Evolutionary conservation across 1,140 invertebrate species (phyloP).

Genomic region (Gerris buenoi): DNA sequence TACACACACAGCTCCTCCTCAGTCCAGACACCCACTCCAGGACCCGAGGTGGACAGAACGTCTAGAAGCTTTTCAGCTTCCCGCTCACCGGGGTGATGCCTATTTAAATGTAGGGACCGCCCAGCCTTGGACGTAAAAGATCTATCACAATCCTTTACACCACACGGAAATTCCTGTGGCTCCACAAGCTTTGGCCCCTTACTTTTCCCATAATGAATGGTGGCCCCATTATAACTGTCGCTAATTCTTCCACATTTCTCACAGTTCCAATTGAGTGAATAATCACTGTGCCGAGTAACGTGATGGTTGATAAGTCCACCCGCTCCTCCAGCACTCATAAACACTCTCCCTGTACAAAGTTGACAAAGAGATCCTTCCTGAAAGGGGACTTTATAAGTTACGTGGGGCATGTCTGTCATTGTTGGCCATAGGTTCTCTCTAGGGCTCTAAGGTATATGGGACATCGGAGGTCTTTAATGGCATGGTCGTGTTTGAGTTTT

Average conservation of each 20-base stretch:
- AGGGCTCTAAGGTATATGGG: no score
- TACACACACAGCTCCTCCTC: background rate
- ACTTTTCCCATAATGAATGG: background rate
- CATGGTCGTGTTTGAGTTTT: no score
- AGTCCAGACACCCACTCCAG: background rate
- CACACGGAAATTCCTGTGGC: background rate
- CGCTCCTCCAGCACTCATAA: background rate
- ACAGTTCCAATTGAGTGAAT: background rate
- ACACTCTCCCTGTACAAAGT: background rate
- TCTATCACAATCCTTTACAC: background rate
- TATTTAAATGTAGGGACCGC: background rate
- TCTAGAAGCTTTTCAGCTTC: background rate
- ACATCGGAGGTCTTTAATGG: no score
- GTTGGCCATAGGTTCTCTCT: no score
- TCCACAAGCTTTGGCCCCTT: background rate
- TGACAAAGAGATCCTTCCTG: background rate
- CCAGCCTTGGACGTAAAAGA: background rate
- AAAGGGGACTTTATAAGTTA: background rate
- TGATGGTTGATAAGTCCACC: background rate
- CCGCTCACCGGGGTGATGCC: background rate
- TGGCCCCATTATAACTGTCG: background rate
- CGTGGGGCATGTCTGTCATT: no score
- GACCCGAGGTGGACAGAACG: background rate
- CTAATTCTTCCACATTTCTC: background rate
- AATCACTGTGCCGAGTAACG: background rate